phyloP scores from a whole-genome alignment of 2,888 invertebrate genomes.

The Ditylenchus weischeri region DNA sequence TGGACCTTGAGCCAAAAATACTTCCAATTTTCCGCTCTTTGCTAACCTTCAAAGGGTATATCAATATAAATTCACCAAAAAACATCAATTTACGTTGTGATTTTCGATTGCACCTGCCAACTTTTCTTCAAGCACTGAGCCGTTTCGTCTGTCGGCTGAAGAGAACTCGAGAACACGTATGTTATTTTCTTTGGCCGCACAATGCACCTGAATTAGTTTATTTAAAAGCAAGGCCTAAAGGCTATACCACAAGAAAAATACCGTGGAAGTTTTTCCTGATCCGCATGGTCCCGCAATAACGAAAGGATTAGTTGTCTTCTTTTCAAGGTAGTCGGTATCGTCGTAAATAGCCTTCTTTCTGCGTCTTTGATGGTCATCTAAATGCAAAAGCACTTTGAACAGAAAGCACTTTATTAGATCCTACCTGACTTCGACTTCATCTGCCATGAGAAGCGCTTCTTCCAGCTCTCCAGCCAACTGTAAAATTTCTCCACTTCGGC shows the following conservation, averaged over 20 bases:
- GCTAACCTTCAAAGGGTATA: neutral
- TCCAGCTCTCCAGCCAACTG: slow-evolving; percentile 10
- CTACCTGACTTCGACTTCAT: neutral
- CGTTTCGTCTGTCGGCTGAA: slow-evolving; percentile 21
- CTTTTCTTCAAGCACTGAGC: slow-evolving; percentile 17
- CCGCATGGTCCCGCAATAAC: slow-evolving; percentile 22
- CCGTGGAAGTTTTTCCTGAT: slow-evolving; percentile 21
- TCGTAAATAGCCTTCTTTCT: slow-evolving; percentile 1
- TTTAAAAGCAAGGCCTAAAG: too few species aligned
- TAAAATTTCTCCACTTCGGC: neutral
- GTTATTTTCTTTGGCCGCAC: slow-evolving; percentile 18
- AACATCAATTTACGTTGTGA: slow-evolving; percentile 4
- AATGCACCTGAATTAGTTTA: slow-evolving; percentile 20
- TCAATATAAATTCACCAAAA: neutral
- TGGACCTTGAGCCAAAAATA: neutral
- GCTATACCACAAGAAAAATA: neutral
- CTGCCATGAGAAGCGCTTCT: slow-evolving; percentile 9
- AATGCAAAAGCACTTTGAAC: too few species aligned
- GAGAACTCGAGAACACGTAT: slow-evolving; percentile 21
- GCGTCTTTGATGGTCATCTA: too few species aligned
- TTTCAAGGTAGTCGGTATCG: slow-evolving; percentile 11
- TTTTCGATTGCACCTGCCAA: slow-evolving; percentile 20
- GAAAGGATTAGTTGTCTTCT: slow-evolving; percentile 10
- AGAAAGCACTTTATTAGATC: too few species aligned
- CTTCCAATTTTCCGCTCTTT: neutral